phyloP scores from a whole-genome alignment of 2,888 invertebrate species.

The Epirrhoe alternata region DNA sequence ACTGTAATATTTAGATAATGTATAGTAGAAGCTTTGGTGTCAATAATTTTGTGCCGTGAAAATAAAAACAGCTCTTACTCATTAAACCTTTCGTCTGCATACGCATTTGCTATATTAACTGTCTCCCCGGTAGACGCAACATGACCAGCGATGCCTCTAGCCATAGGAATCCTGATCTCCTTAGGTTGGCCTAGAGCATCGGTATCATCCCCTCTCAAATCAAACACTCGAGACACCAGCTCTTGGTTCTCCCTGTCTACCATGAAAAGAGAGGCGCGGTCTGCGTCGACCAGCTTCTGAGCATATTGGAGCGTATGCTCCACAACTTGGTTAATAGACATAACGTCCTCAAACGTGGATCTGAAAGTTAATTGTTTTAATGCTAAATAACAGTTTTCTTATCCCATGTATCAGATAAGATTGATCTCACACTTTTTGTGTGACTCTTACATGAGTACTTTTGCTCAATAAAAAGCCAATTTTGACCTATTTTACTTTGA shows the following conservation, averaged over 20 bases:
- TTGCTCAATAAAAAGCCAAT: too few relatives aligned
- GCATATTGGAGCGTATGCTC: conserved; percentile 94
- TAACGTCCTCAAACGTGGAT: conserved; percentile 95
- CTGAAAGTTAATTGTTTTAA: conserved; percentile 75
- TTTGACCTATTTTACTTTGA: too few relatives aligned
- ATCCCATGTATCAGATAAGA: too few relatives aligned
- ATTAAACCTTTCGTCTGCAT: conserved; percentile 91
- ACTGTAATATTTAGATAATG: too few relatives aligned
- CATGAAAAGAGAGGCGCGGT: conserved; percentile 92
- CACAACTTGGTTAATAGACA: conserved; percentile 92
- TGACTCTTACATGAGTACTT: too few relatives aligned
- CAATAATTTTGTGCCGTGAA: too few relatives aligned
- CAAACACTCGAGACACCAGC: conserved; percentile 93
- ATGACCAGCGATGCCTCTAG: conserved; percentile 92
- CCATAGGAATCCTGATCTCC: conserved; percentile 89
- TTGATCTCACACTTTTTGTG: too few relatives aligned
- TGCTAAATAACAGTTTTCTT: too few relatives aligned
- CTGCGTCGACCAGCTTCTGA: conserved; percentile 92
- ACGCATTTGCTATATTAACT: conserved; percentile 93
- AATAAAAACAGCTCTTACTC: conserved; percentile 54
- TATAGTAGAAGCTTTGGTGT: too few relatives aligned
- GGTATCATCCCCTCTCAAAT: conserved; percentile 77
- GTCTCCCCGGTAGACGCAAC: conserved; percentile 92
- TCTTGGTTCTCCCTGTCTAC: conserved; percentile 90
- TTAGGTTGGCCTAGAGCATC: conserved; percentile 69